Percentiles rank a stretch among this genome's conserved stretches.
phyloP scores from a whole-genome alignment of 2,113 vertebrate species.

The Marmota flaviventris region DNA sequence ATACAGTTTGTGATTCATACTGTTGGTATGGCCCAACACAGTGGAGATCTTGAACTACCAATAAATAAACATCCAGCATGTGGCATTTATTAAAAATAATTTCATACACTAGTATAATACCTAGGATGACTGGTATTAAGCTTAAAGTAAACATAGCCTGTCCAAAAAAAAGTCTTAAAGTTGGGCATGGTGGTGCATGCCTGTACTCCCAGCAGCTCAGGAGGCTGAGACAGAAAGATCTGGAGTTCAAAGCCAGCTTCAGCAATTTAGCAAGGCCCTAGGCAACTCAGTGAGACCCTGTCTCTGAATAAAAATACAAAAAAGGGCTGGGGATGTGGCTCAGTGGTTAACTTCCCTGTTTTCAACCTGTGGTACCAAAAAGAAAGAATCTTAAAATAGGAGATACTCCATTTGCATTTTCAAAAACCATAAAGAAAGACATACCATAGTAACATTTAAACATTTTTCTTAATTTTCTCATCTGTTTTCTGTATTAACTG shows the following conservation, averaged over 20 bases:
- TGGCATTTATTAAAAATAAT: neutral
- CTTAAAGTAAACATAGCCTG: neutral
- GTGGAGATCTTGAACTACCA: neutral
- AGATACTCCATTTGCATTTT: conserved; percentile 45
- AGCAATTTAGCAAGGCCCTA: too few species aligned
- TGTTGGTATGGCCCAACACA: neutral
- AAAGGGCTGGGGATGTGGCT: too few species aligned
- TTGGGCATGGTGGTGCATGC: too few species aligned
- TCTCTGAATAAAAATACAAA: too few species aligned
- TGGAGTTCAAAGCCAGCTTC: too few species aligned
- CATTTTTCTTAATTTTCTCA: neutral
- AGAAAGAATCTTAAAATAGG: neutral
- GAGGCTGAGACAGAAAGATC: too few species aligned
- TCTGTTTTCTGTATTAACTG: conserved; percentile 3
- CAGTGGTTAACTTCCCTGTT: too few species aligned
- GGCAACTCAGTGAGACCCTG: too few species aligned
- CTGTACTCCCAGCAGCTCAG: too few species aligned
- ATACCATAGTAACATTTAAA: neutral
- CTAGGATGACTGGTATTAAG: neutral
- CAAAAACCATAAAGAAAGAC: neutral
- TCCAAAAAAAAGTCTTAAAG: neutral
- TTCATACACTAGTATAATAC: neutral
- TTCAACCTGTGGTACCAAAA: too few species aligned
- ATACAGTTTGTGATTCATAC: neutral
- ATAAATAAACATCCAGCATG: conserved; percentile 7